Base-by-base conservation (phyloP, 2,797 vertebrate species). In the Borostomias antarcticus region DNA sequence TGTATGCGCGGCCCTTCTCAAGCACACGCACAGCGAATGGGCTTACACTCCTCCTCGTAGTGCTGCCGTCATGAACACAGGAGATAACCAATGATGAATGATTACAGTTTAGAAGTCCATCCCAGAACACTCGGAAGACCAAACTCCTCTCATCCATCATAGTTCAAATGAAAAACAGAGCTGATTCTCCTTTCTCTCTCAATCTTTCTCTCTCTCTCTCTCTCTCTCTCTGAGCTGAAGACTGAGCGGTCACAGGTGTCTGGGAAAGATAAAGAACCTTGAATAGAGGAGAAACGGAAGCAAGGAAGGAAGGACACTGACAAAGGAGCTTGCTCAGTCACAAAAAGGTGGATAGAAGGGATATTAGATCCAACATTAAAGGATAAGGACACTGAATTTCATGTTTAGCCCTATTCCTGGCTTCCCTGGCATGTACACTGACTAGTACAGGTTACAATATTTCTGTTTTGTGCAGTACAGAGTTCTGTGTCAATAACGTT, bases 41-140 rank as follows among this genome's bases (percentile, higher is more conserved):
- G n/a, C n/a, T 8, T 5, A 11, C 57, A 62, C 81, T 77, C 76
- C 68, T 40, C 77, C 76, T 77, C 67, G 74, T 74, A 68, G 70
- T 81, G 70, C 69, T 84, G 70, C 73, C 69, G 2, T 83, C 73
- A 83, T 88, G 85, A 86, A 81, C 62, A 23, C 68, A 76, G 78
- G 75, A 87, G 89, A 91, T 91, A 89, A 88, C 86, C 80, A 65
- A 81, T 86, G 88, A 89, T 88, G 84, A 85, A 89, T 83, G 84
- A 90, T 86, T 88, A 85, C 69, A 80, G 85, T 86, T 78, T 71
- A 80, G 82, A 83, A 89, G 85, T 81, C 74, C 76, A 85, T 82
- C 75, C 77, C 69, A 75, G 84, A 85, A 73, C 76, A 73, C 76
- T 29, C 56, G 70, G 66, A 75, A 35, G 73, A 79, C 83, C 80